Evolutionary conservation across 2,113 vertebrate species (phyloP).

Genomic region (Ivindomyrus marchei): DNA sequence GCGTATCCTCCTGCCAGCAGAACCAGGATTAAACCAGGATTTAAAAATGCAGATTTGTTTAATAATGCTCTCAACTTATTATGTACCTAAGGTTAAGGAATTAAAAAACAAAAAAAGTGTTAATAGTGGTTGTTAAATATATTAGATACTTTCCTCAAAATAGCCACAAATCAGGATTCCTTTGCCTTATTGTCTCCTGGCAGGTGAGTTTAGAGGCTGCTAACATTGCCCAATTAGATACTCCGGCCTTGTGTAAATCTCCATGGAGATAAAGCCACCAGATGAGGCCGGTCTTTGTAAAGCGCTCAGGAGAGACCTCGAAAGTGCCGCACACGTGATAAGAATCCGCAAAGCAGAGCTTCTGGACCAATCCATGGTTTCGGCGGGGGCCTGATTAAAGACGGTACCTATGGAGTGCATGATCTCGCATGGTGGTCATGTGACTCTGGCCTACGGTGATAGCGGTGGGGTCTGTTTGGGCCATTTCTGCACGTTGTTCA

Average conservation of each 20-base stretch:
- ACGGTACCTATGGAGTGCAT: neutral
- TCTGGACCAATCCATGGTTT: neutral
- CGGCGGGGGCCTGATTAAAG: neutral
- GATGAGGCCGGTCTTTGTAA: slow-evolving; percentile 55
- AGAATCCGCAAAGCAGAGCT: neutral
- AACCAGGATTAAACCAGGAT: too few species aligned
- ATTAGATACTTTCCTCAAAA: neutral
- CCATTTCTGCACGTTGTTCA: neutral
- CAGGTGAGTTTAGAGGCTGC: neutral
- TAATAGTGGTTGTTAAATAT: neutral
- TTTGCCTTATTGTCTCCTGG: slow-evolving; percentile 18
- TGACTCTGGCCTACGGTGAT: neutral
- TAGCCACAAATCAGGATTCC: neutral
- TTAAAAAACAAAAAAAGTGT: neutral
- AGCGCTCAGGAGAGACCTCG: slow-evolving; percentile 48
- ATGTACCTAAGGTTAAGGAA: neutral
- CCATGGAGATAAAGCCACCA: slow-evolving; percentile 45
- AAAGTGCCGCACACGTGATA: slow-evolving; percentile 50
- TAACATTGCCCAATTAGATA: slow-evolving; percentile 34
- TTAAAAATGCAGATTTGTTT: too few species aligned
- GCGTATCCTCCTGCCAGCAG: too few species aligned
- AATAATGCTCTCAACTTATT: neutral
- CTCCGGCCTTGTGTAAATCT: slow-evolving; percentile 36
- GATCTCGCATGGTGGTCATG: neutral
- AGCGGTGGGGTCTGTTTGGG: neutral